phyloP scores from a whole-genome alignment of 1,140 invertebrate genomes.

The Latrodectus geometricus region DNA sequence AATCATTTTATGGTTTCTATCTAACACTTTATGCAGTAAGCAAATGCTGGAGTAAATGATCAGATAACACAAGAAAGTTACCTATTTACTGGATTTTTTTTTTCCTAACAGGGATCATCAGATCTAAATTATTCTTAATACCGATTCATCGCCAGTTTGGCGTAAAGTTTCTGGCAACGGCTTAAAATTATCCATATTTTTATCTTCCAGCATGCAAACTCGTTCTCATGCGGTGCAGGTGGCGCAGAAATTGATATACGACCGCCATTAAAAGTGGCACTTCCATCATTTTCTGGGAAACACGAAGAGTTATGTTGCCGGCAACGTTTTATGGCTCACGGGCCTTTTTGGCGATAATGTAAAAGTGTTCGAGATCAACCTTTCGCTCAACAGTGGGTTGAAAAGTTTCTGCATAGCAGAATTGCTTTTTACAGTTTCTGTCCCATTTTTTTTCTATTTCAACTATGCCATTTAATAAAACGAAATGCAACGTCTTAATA shows the following conservation, averaged over 20 bases:
- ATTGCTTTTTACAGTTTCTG: neutral
- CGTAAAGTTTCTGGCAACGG: neutral
- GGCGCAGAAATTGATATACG: slow-evolving; percentile 53
- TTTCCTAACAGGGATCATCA: neutral
- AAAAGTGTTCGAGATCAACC: neutral
- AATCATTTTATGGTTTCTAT: too few relatives aligned
- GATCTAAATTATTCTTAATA: slow-evolving; percentile 23
- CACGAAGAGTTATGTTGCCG: slow-evolving; percentile 27
- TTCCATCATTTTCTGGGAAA: slow-evolving; percentile 53
- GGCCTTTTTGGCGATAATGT: neutral
- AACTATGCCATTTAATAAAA: neutral
- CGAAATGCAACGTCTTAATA: too few relatives aligned
- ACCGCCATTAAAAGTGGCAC: slow-evolving; percentile 50
- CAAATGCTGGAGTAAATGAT: too few relatives aligned
- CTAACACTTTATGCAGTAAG: too few relatives aligned
- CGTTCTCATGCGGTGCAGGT: slow-evolving; percentile 31
- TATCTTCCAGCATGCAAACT: slow-evolving; percentile 1
- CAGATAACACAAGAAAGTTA: neutral
- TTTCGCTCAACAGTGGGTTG: neutral
- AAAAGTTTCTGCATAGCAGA: neutral
- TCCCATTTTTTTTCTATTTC: neutral
- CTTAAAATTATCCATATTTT: slow-evolving; percentile 18
- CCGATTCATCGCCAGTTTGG: neutral
- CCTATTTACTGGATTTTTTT: neutral
- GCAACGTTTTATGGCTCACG: slow-evolving; percentile 48